A percentile compares a stretch with the other conserved stretches of the same genome.
phyloP scores from a whole-genome alignment of 2,797 vertebrate species.

The Falco cherrug region DNA sequence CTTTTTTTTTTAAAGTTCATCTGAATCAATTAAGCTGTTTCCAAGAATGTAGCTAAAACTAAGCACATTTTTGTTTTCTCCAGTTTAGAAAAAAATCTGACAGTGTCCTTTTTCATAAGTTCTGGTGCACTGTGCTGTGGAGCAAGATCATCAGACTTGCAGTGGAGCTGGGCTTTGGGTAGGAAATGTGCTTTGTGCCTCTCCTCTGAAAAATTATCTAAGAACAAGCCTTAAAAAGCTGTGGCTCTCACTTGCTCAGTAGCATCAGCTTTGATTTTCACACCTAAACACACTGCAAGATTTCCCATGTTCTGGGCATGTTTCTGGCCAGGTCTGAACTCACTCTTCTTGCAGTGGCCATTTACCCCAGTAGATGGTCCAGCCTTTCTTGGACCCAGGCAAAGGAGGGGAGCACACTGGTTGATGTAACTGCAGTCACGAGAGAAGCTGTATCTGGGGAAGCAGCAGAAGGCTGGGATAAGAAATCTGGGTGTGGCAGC shows the following conservation, averaged over 20 bases:
- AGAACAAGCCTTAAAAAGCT: neutral
- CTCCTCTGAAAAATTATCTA: neutral
- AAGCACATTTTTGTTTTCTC: neutral
- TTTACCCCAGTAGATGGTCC: neutral
- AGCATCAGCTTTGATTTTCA: neutral
- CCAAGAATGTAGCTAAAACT: neutral
- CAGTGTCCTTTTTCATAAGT: neutral
- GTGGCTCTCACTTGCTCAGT: neutral
- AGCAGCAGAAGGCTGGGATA: neutral
- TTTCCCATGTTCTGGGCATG: neutral
- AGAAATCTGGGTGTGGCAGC: neutral
- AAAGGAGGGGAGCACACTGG: neutral
- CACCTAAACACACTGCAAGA: neutral
- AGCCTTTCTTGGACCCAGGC: neutral
- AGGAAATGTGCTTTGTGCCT: neutral
- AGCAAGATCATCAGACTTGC: neutral
- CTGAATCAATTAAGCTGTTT: conserved; percentile 6
- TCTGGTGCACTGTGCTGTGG: neutral
- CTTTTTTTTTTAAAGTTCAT: neutral
- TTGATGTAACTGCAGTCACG: neutral
- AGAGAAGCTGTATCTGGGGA: neutral
- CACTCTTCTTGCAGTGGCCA: neutral
- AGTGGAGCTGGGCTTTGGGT: neutral
- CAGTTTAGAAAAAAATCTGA: neutral
- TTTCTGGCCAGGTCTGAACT: neutral